A percentile compares a stretch with the other conserved stretches of the same genome.
Evolutionary conservation across 2,797 vertebrate species (phyloP).

Genomic region (Crenuchus spilurus): DNA sequence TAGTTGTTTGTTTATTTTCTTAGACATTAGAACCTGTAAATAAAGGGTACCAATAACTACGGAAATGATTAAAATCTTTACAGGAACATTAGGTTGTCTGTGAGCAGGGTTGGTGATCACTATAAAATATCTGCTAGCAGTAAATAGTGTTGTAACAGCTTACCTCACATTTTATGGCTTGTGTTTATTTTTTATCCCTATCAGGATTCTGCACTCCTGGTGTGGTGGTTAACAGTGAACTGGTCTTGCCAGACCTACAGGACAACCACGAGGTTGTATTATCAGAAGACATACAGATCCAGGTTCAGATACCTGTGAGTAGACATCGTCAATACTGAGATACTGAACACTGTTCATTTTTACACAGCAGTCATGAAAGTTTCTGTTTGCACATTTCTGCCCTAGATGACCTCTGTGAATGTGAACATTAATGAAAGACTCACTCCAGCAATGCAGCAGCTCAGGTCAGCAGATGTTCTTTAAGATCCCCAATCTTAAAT

Average conservation of each 20-base stretch:
- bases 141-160: too few species aligned
- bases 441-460: slow-evolving; percentile 71
- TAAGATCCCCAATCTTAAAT: background rate
- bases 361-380: background rate
- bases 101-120: background rate
- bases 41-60: too few species aligned
- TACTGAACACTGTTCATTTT: background rate
- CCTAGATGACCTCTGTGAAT: slow-evolving; percentile 63
- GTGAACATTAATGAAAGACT: slow-evolving; percentile 66
- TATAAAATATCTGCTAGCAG: too few species aligned
- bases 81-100: background rate
- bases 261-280: slow-evolving; percentile 10
- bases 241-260: slow-evolving; percentile 17
- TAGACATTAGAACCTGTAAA: too few species aligned
- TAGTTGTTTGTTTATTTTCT: too few species aligned
- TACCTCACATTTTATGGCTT: too few species aligned
- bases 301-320: slow-evolving; percentile 12
- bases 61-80: too few species aligned
- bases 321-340: background rate
- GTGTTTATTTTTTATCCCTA: background rate
- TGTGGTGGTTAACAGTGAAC: slow-evolving; percentile 15
- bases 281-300: slow-evolving; percentile 28
- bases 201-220: slow-evolving; percentile 27
- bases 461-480: slow-evolving; percentile 65
- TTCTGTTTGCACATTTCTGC: background rate